Base-by-base conservation (phyloP, 2,888 invertebrate species). In the Mesorhabditis spiculigera region DNA sequence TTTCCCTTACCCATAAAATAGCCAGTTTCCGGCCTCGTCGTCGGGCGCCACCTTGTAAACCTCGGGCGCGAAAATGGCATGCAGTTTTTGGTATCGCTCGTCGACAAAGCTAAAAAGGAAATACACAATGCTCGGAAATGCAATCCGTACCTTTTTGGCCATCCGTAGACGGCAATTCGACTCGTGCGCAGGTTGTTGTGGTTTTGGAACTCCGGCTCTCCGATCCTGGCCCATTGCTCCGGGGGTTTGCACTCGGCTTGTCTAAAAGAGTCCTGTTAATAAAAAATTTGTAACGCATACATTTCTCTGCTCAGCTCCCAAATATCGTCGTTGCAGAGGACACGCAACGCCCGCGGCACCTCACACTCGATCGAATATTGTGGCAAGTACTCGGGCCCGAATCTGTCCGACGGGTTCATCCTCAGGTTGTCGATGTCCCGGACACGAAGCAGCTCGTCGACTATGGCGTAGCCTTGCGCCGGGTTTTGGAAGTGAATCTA, bases 161-260 rank as follows among this genome's bases (percentile, higher is more conserved):
- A 50, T 50, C 58, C 58, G n/a, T n/a, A 50, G n/a, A 50, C 58
- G 8, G 58, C 58, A 50, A 50, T 50, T 50, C 58, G 8, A n/a
- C n/a, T n/a, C n/a, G 58, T 50, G n/a, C n/a, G 8, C 58, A 50
- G n/a, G 10, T 28, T 28, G 28, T 28, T 28, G 28, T 28, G 28
- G 28, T 28, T 28, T 28, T 28, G 28, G 28, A 28, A 28, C 28
- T 28, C 28, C 28, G 28, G 28, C 28, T 28, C 28, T 28, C 28
- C 28, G 28, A 28, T 28, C 28, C 28, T 28, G 28, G 28, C 28
- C 28, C 28, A 28, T 28, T 28, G 28, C 28, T 28, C 28, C 28
- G 28, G 28, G 28, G 28, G 28, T 28, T 28, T 28, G 28, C 28
- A 28, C 28, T 28, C 28, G 28, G 28, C 28, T 28, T 28, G 28